A percentile compares a stretch with the other conserved stretches of the same genome.
Conservation (phyloP, 2,888 invertebrate species). For the Dusona sp. region DNA sequence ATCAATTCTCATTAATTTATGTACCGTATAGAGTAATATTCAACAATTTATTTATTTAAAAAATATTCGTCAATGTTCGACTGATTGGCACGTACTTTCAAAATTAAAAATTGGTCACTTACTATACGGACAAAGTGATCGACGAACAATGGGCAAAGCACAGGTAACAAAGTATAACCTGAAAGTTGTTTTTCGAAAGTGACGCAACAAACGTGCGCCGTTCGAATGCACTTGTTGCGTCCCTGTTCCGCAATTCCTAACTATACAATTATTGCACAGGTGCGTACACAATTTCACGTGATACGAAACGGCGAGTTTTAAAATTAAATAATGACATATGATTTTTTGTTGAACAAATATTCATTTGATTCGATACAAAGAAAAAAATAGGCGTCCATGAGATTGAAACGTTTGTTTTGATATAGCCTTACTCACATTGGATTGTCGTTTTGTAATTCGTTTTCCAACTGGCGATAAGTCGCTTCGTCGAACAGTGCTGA, state of each 20-base stretch:
- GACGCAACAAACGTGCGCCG: constrained; percentile 31
- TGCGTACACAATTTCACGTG: background rate
- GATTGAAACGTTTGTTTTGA: background rate
- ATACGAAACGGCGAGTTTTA: background rate
- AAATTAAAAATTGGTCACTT: background rate
- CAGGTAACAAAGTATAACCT: background rate
- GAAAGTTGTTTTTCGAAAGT: background rate
- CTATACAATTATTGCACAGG: background rate
- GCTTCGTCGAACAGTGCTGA: constrained; percentile 72
- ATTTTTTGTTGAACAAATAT: background rate
- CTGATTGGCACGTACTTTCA: background rate
- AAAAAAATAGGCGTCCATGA: background rate
- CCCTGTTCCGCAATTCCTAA: background rate
- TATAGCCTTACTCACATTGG: constrained; percentile 44
- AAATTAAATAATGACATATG: background rate
- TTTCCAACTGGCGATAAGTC: constrained; percentile 60
- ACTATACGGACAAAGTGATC: background rate
- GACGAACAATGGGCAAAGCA: background rate
- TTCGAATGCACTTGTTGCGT: constrained; percentile 39
- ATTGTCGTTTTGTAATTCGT: constrained; percentile 20
- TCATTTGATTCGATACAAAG: background rate
- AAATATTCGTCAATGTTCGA: background rate
- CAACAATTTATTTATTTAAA: background rate
- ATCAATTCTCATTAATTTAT: background rate
- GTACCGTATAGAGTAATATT: too few relatives aligned